Conservation (phyloP, 1,140 invertebrate genomes). For the Acromyrmex charruanus region DNA sequence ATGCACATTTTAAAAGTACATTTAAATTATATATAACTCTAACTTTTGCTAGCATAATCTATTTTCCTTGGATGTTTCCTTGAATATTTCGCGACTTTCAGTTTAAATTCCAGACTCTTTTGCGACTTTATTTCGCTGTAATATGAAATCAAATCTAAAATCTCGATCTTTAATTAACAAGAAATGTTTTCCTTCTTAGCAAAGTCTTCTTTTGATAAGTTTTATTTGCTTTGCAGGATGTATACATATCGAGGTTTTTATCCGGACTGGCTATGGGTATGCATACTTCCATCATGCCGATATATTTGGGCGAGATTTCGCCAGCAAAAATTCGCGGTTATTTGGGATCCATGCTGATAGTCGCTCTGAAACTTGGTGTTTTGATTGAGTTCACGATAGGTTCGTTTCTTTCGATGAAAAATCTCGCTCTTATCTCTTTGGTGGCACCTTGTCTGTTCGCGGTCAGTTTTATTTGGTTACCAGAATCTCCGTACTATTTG, state of each 20-base stretch:
- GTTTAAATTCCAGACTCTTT: neutral
- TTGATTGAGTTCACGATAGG: conserved; percentile 89
- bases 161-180: neutral
- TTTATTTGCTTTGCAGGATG: conserved; percentile 49
- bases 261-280: conserved; percentile 89
- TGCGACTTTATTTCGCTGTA: neutral
- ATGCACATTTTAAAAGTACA: neutral
- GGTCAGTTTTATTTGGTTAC: conserved; percentile 88
- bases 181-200: neutral
- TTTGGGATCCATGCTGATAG: conserved; percentile 88
- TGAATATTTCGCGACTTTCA: neutral
- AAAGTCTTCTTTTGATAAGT: neutral
- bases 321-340: conserved; percentile 89
- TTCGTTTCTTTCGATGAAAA: conserved; percentile 87
- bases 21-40: neutral
- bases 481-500: conserved; percentile 92
- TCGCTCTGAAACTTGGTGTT: conserved; percentile 87
- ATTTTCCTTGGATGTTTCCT: neutral
- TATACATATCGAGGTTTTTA: conserved; percentile 79
- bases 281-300: conserved; percentile 87
- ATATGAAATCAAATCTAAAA: neutral
- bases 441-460: conserved; percentile 87
- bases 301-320: conserved; percentile 89
- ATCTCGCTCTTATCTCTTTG: conserved; percentile 87
- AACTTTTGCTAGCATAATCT: neutral